A percentile compares a stretch with the other conserved stretches of the same genome.
These are phyloP conservation scores for Spilosoma lubricipeda DNA, from an alignment of 2,888 invertebrate species.

Conservation along the genomic window DNA sequence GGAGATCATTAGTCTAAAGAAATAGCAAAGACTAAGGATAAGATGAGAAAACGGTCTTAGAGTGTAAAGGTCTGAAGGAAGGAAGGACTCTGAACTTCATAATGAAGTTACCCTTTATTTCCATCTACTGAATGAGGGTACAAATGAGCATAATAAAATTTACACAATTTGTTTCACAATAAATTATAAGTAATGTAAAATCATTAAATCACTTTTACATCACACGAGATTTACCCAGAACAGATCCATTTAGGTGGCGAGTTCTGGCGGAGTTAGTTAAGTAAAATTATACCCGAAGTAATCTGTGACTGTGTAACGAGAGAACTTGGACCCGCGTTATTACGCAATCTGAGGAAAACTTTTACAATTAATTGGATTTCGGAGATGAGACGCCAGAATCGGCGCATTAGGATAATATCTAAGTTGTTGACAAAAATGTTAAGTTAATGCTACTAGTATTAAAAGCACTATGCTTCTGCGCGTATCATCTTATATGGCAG, in stretches of 20 bases:
- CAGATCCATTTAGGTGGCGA: not conserved
- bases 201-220: not conserved
- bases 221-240: not conserved
- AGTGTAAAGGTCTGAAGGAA: not conserved
- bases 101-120: not conserved
- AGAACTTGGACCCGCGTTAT: not conserved
- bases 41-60: not conserved
- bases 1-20: not conserved
- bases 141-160: not conserved
- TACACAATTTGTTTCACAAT: not conserved
- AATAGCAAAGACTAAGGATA: not conserved
- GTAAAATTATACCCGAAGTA: slow-evolving; percentile 7
- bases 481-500: not conserved
- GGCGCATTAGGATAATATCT: not conserved
- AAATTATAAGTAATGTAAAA: too few species aligned
- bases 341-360: slow-evolving; percentile 8
- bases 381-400: not conserved
- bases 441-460: not conserved
- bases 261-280: not conserved
- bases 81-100: not conserved
- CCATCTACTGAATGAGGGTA: not conserved
- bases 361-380: slow-evolving; percentile 15
- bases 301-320: slow-evolving; percentile 9
- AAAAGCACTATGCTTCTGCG: too few species aligned
- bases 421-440: slow-evolving; percentile 1